Conservation (phyloP, 2,797 vertebrate genomes). For the Pteropus rufus region DNA sequence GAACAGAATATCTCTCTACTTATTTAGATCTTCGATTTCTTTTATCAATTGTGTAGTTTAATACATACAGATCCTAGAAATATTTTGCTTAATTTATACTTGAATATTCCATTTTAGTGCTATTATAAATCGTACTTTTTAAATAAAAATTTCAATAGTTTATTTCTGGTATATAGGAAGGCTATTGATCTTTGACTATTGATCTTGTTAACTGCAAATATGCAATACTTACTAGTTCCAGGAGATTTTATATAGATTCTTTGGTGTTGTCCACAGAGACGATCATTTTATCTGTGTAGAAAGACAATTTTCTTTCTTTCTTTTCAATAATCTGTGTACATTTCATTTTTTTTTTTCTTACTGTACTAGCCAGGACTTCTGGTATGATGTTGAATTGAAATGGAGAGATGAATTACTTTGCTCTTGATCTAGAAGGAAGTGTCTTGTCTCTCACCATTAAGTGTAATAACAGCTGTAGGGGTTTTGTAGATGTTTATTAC, state of each 20-base stretch:
- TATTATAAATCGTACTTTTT: background rate
- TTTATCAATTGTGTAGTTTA: background rate
- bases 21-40: background rate
- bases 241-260: background rate
- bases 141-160: background rate
- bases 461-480: background rate
- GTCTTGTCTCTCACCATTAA: background rate
- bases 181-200: background rate
- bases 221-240: background rate
- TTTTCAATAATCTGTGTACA: background rate
- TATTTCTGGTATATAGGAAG: background rate
- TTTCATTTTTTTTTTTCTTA: background rate
- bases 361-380: background rate
- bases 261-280: background rate
- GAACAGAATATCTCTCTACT: background rate
- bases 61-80: background rate
- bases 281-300: background rate
- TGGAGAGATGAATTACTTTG: background rate
- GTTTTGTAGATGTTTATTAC: background rate
- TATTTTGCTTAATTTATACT: background rate
- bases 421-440: background rate
- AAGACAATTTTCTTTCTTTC: background rate
- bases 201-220: background rate
- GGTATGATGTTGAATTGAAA: background rate
- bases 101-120: background rate